Evolutionary conservation across 2,888 invertebrate genomes (phyloP), one percentile per base, ranked within the genome.

Genomic region (Maniola hyperantus): DNA sequence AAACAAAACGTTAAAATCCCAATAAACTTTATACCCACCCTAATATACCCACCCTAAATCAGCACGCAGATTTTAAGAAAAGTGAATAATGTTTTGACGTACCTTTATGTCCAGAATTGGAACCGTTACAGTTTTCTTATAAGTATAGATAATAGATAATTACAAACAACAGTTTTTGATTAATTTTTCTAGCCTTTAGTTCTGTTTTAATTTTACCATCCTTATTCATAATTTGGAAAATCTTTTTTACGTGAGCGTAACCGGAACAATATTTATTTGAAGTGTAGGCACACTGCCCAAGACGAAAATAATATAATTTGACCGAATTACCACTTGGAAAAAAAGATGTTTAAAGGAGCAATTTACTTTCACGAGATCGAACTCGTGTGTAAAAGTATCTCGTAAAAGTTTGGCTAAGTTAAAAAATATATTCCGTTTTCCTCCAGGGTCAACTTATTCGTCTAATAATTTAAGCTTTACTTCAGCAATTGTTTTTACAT

Each of bases 251-350:
- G 46, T 26, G 33, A 33, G 10, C n/a, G n/a, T 44, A 34, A 59
- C 57, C 57, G 44, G 59, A 39, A 59, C 46, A 46, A 59, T 59
- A 46, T 59, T 59, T 46, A 59, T 59, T 59, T 59, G 33, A 10
- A 59, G 15, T 46, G 5, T 33, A 44, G 59, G 59, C 44, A 59
- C 59, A 7, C 46, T 59, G 46, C 46, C 59, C 59, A 46, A 59
- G 33, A 59, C 26, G 0, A n/a, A 46, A 59, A 59, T 48, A 59
- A 15, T 59, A 59, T 48, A 59, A 15, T 59, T 55, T 48, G 59
- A 59, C 59, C 34, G 46, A 59, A 59, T 48, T 46, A 46, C 57
- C 57, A 57, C 20, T 18, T 46, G 48, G 34, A 59, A 34, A 34
- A 34, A 34, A 48, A 48, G 5, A 7, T 42, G 20, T 57, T 46